Base-by-base conservation (phyloP, 2,888 invertebrate species). In the Deilephila porcellus region DNA sequence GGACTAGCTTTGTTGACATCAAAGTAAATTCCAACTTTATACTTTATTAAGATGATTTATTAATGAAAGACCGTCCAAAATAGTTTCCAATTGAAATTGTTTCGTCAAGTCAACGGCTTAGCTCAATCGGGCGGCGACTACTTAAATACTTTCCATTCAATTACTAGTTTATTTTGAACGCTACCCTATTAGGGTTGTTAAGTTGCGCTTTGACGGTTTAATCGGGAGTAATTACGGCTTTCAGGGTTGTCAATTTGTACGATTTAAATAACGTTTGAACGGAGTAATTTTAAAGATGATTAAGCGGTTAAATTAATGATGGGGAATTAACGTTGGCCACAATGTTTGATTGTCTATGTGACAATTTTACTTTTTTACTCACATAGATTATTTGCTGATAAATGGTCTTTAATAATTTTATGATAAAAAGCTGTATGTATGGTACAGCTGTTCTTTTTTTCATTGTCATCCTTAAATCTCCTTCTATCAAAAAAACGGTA, bases 31-130 rank as follows among this genome's bases (percentile, higher is more conserved):
- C n/a, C n/a, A 64, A 11, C 8, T 11, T 63, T 32, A 45, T 64
- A 20, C 62, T 32, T 6, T 34, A 63, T n/a, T n/a, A 63, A 63
- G 62, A 67, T 52, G 25, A 67, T 67, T 67, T 67, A 52, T 67
- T 45, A 45, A 67, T 67, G 67, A 6, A 67, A 52, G 25, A 25
- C 60, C 29, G 14, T 20, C 67, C 52, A 25, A 67, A 67, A 67
- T 52, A 52, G 52, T 45, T 67, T 25, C 8, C 5, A 67, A 52
- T 25, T 67, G 45, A 52, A 67, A 67, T 52, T 67, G 67, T 45
- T 63, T 67, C 25, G 56, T 6, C 19, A 5, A 56, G 56, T 56
- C 56, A 56, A 45, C 52, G 17, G 17, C 25, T 67, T 25, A 52
- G 25, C 45, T 64, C 64, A 25, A 67, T 67, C 17, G 17, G 67